Conservation (phyloP, 2,888 invertebrate species). For the Mellilla xanthometata region DNA sequence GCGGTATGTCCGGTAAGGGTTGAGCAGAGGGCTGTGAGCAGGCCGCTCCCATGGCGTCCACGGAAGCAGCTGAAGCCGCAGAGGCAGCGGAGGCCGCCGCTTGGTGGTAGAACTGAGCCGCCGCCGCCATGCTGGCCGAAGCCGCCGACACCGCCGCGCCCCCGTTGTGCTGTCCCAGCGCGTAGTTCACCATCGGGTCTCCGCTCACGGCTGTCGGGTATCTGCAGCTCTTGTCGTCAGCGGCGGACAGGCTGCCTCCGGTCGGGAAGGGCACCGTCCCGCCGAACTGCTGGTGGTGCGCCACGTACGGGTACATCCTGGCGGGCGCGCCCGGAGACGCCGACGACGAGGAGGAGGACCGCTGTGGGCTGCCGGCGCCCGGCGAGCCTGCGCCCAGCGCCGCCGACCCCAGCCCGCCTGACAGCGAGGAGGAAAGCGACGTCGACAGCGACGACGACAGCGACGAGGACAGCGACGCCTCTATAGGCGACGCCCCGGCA, state of each 20-base stretch:
- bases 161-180: constrained; percentile 89
- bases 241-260: constrained; percentile 85
- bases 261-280: constrained; percentile 87
- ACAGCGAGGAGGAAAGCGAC: constrained; percentile 82
- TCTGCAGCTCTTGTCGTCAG: constrained; percentile 89
- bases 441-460: constrained; percentile 82
- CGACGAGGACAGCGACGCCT: constrained; percentile 84
- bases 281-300: constrained; percentile 89
- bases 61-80: constrained; percentile 88
- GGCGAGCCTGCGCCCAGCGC: constrained; percentile 84
- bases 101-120: constrained; percentile 95
- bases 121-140: constrained; percentile 85
- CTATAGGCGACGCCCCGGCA: constrained; percentile 89
- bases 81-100: constrained; percentile 89
- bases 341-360: constrained; percentile 84
- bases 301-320: constrained; percentile 97
- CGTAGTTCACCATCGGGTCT: constrained; percentile 92
- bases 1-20: constrained; percentile 94
- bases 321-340: constrained; percentile 88
- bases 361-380: constrained; percentile 84
- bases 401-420: constrained; percentile 84
- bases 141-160: constrained; percentile 87
- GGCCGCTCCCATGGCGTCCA: constrained; percentile 91
- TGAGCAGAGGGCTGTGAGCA: constrained; percentile 92
- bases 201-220: constrained; percentile 86